phyloP scores from a whole-genome alignment of 2,797 vertebrate genomes.

The Myotis planiceps region DNA sequence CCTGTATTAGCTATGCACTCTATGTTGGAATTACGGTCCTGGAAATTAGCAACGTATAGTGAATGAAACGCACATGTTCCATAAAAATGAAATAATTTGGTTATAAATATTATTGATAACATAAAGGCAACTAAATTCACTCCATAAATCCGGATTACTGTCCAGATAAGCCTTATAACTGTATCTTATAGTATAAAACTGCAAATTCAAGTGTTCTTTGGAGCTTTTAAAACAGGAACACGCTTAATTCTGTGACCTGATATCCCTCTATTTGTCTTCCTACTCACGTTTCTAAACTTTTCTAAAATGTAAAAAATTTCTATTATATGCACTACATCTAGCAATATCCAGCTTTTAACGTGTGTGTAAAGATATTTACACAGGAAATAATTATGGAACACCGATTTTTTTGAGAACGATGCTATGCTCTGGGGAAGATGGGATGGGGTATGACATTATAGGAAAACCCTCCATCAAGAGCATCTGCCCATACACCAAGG shows the following conservation, averaged over 20 bases:
- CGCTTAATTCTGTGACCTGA: slow-evolving; percentile 75
- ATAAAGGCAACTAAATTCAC: slow-evolving; percentile 76
- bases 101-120: slow-evolving; percentile 74
- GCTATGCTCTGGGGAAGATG: not conserved
- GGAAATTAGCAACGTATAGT: slow-evolving; percentile 66
- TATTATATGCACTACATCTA: not conserved
- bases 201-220: slow-evolving; percentile 68
- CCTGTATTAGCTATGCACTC: not conserved
- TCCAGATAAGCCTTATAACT: slow-evolving; percentile 74
- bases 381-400: not conserved
- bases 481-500: slow-evolving; percentile 34
- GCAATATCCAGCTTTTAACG: fast-evolving
- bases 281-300: slow-evolving; percentile 45
- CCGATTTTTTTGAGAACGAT: not conserved
- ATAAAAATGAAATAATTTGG: slow-evolving; percentile 67
- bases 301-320: slow-evolving; percentile 23
- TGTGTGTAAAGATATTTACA: not conserved
- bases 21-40: slow-evolving; percentile 42
- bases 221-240: slow-evolving; percentile 77
- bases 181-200: slow-evolving; percentile 75
- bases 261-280: slow-evolving; percentile 62
- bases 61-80: slow-evolving; percentile 58
- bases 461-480: slow-evolving; percentile 70
- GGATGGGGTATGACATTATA: not conserved
- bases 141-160: slow-evolving; percentile 74